Percentiles rank a stretch among this genome's conserved stretches.
phyloP scores from a whole-genome alignment of 2,113 vertebrate species.

The Ammodytes marinus region DNA sequence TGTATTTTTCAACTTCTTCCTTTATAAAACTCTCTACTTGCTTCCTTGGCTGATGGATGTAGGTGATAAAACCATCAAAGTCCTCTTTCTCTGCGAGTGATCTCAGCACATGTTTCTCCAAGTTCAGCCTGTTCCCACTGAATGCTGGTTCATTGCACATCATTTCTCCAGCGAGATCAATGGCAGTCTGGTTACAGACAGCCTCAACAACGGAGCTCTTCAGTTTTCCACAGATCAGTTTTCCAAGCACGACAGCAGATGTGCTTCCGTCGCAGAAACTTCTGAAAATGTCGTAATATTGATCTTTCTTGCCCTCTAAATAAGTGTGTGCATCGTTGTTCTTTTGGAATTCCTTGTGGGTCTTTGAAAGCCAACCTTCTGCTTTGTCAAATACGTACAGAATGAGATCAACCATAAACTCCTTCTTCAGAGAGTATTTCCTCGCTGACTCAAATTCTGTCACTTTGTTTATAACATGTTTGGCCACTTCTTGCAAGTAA shows the following conservation, averaged over 20 bases:
- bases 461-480: conserved; percentile 29
- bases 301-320: conserved; percentile 72
- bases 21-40: conserved; percentile 74
- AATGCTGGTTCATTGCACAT: conserved; percentile 68
- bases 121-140: conserved; percentile 73
- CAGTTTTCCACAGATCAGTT: conserved; percentile 81
- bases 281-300: conserved; percentile 79
- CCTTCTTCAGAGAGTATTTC: conserved; percentile 47
- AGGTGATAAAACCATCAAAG: conserved; percentile 76
- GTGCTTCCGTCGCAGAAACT: conserved; percentile 77
- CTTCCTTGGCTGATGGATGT: conserved; percentile 43
- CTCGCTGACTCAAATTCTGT: background rate
- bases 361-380: conserved; percentile 57
- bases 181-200: conserved; percentile 58
- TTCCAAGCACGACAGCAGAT: conserved; percentile 73
- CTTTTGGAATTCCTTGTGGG: conserved; percentile 65
- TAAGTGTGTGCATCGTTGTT: conserved; percentile 72
- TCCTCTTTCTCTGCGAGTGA: conserved; percentile 81
- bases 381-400: conserved; percentile 70
- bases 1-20: conserved; percentile 52
- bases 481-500: conserved; percentile 69
- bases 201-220: conserved; percentile 50
- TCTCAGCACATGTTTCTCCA: conserved; percentile 83
- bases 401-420: conserved; percentile 63
- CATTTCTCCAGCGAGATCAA: conserved; percentile 74